Percentiles rank a stretch among this genome's conserved stretches.
phyloP scores from a whole-genome alignment of 2,888 invertebrate species.

The Drosophila quinaria region DNA sequence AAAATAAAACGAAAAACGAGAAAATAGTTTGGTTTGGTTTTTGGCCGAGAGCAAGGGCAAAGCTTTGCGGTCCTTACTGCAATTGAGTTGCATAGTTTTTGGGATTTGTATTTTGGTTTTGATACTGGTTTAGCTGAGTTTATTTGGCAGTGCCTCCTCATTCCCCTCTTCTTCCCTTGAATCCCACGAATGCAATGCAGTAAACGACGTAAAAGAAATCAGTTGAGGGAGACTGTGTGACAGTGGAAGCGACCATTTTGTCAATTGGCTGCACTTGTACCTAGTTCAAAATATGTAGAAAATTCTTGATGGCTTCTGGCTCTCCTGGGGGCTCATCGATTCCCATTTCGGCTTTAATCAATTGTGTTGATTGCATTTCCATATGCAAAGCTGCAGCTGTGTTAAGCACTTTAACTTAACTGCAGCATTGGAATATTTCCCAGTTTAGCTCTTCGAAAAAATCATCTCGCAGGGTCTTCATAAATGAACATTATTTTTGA shows the following conservation, averaged over 20 bases:
- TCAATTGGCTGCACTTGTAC: constrained; percentile 70
- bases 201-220: constrained; percentile 11
- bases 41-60: constrained; percentile 18
- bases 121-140: constrained; percentile 42
- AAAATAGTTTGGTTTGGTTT: constrained; percentile 34
- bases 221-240: background rate
- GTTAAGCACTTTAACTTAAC: background rate
- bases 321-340: constrained; percentile 4
- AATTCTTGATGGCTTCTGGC: constrained; percentile 8
- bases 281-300: constrained; percentile 35
- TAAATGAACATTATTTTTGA: too few species aligned
- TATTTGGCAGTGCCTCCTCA: constrained; percentile 42
- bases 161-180: background rate
- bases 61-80: constrained; percentile 25
- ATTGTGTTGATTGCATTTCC: constrained; percentile 69
- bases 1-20: constrained; percentile 49
- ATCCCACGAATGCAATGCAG: background rate
- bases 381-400: constrained; percentile 47
- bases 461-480: too few species aligned
- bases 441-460: background rate
- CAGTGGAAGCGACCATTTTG: constrained; percentile 53
- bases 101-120: constrained; percentile 51
- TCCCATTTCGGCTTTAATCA: constrained; percentile 62
- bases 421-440: background rate
- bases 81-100: constrained; percentile 65